phyloP scores from a whole-genome alignment of 2,797 vertebrate species.

The Acipenser ruthenus region DNA sequence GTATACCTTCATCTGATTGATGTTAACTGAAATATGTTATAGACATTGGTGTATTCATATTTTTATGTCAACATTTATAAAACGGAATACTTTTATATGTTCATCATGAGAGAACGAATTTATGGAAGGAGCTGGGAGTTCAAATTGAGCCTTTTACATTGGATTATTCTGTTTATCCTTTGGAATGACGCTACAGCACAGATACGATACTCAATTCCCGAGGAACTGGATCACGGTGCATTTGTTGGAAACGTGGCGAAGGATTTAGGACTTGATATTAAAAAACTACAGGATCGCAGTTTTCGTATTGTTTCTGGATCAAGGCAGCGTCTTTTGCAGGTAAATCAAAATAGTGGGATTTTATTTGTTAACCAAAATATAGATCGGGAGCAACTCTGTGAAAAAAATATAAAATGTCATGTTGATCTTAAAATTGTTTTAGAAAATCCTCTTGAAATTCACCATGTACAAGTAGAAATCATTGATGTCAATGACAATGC shows the following conservation, averaged over 20 bases:
- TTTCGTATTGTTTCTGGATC: conserved; percentile 53
- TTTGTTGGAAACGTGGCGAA: conserved; percentile 61
- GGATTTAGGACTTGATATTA: conserved; percentile 56
- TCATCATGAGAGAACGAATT: conserved; percentile 4
- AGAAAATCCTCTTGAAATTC: conserved; percentile 61
- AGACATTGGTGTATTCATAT: too few relatives aligned
- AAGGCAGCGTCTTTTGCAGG: conserved; percentile 47
- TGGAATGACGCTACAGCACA: conserved; percentile 38
- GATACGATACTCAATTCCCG: conserved; percentile 59
- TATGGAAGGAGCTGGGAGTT: conserved; percentile 27
- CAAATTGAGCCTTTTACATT: conserved; percentile 21
- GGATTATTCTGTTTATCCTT: conserved; percentile 28
- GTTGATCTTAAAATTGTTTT: conserved; percentile 59
- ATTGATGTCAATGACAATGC: conserved; percentile 51
- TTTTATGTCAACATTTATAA: too few relatives aligned
- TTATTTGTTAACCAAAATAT: conserved; percentile 51
- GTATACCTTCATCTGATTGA: too few relatives aligned
- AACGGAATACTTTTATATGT: not conserved
- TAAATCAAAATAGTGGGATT: conserved; percentile 54
- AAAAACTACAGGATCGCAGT: conserved; percentile 37
- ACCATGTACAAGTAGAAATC: conserved; percentile 56
- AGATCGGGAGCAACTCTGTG: conserved; percentile 64
- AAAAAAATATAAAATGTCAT: conserved; percentile 35
- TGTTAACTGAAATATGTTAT: too few relatives aligned
- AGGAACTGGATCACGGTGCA: conserved; percentile 53